Evolutionary conservation across 2,113 vertebrate genomes (phyloP).

Genomic region (Proteles cristata): DNA sequence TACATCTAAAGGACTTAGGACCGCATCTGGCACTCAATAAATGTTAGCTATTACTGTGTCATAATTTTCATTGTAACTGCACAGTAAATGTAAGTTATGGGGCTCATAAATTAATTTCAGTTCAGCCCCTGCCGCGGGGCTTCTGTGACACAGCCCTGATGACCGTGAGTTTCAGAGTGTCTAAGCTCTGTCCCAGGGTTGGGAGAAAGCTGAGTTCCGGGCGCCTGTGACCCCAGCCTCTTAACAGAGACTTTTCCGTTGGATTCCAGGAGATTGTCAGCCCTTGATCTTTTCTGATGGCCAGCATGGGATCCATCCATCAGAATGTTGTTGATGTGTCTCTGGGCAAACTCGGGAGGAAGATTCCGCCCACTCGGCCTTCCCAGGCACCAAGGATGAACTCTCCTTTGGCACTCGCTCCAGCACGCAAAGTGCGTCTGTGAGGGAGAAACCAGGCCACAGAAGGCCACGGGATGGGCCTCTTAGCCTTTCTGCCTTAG

Average conservation of each 20-base stretch:
- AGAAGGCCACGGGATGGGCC: not conserved
- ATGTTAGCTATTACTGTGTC: not conserved
- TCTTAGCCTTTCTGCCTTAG: not conserved
- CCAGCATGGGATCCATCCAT: not conserved
- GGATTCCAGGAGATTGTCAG: not conserved
- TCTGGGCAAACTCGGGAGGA: not conserved
- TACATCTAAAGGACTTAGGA: not conserved
- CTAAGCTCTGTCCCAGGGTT: not conserved
- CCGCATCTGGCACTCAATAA: not conserved
- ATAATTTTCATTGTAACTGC: not conserved
- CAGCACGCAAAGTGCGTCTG: fast-evolving
- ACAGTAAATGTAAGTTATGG: not conserved
- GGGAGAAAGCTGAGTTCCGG: not conserved
- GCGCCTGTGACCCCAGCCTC: not conserved
- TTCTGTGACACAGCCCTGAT: not conserved
- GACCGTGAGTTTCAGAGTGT: not conserved
- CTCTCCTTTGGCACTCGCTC: not conserved
- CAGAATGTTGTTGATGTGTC: not conserved
- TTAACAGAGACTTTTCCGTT: not conserved
- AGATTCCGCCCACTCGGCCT: not conserved
- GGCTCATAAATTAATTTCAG: not conserved
- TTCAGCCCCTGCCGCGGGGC: not conserved
- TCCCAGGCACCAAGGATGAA: not conserved
- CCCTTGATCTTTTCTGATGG: not conserved
- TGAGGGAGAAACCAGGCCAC: not conserved